Conservation (phyloP, 1,140 invertebrate genomes). For the Pristionchus pacificus region DNA sequence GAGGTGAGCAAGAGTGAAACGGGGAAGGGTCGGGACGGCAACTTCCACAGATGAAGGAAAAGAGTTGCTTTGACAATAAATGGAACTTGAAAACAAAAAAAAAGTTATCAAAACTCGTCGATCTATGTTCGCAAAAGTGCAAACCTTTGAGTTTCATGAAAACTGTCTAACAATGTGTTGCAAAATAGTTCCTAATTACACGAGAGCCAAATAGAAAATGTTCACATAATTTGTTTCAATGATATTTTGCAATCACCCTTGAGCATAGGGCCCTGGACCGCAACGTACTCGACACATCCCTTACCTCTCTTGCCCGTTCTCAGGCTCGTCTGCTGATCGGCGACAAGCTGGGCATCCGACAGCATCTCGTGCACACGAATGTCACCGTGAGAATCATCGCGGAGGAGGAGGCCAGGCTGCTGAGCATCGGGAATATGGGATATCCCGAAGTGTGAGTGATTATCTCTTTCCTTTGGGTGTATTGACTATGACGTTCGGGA, state of each 20-base stretch:
- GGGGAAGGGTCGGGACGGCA: no score
- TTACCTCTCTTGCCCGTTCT: no score
- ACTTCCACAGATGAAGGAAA: no score
- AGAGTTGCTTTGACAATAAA: no score
- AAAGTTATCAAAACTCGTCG: background rate
- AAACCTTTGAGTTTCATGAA: constrained; percentile 3
- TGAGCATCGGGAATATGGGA: constrained; percentile 40
- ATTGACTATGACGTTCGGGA: constrained; percentile 5
- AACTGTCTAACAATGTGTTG: constrained; percentile 28
- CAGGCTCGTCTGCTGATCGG: constrained; percentile 52
- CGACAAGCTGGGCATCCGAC: constrained; percentile 56
- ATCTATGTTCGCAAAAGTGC: background rate
- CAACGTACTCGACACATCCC: no score
- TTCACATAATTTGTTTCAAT: no score
- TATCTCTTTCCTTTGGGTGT: no score
- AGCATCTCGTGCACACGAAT: constrained; percentile 55
- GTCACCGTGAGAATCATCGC: constrained; percentile 57
- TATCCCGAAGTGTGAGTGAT: constrained; percentile 50
- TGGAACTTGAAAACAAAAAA: no score
- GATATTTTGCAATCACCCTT: no score
- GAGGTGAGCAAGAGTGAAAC: constrained; percentile 32
- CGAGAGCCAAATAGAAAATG: no score
- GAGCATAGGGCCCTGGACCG: no score
- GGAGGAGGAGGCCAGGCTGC: constrained; percentile 50
- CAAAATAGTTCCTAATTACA: constrained; percentile 29